A percentile compares a stretch with the other conserved stretches of the same genome.
Conservation (phyloP, 2,113 vertebrate species). For the Sminthopsis crassicaudata region DNA sequence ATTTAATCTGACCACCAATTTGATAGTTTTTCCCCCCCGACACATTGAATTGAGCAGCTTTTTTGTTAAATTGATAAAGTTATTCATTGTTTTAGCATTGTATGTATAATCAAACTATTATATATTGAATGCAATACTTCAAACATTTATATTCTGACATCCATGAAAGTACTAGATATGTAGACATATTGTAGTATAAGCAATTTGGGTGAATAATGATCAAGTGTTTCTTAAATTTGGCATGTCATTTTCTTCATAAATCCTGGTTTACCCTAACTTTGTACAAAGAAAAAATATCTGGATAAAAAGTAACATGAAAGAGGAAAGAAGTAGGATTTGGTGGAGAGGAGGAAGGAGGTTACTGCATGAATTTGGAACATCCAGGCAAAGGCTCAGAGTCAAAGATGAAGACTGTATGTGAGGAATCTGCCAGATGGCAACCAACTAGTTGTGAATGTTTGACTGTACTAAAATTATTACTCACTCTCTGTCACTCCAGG, state of each 20-base stretch:
- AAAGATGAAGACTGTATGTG: conserved; percentile 66
- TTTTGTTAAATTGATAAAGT: not conserved
- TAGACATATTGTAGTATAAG: conserved; percentile 19
- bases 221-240: conserved; percentile 17
- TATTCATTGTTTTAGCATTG: not conserved
- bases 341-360: conserved; percentile 25
- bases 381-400: conserved; percentile 46
- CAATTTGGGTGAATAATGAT: conserved; percentile 26
- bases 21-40: not conserved
- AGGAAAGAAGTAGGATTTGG: conserved; percentile 2
- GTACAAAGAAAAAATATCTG: not conserved
- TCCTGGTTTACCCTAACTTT: not conserved
- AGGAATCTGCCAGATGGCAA: conserved; percentile 64
- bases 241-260: not conserved
- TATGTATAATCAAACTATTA: not conserved
- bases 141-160: conserved; percentile 1
- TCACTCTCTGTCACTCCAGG: conserved; percentile 67
- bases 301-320: conserved; percentile 37
- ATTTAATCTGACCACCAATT: conserved; percentile 8
- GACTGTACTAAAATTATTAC: conserved; percentile 65
- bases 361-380: conserved; percentile 51
- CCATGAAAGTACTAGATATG: not conserved
- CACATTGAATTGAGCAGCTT: not conserved
- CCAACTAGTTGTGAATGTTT: conserved; percentile 53
- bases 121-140: conserved; percentile 35